Evolutionary conservation across 1,140 invertebrate genomes (phyloP), one percentile per base, ranked within the genome.

Genomic region (Sitophilus oryzae): DNA sequence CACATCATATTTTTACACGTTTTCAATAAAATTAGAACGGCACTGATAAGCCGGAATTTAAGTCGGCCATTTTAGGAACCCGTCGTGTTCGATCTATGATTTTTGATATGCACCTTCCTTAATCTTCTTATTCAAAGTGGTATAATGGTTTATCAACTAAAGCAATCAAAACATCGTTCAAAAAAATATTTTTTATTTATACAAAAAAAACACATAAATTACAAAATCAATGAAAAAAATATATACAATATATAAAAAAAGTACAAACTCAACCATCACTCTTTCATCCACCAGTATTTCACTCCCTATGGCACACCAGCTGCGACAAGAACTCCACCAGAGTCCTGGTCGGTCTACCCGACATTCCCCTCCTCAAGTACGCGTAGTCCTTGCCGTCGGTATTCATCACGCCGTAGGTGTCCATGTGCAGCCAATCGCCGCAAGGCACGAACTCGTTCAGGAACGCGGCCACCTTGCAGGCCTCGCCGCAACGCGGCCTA

Each of bases 401-500:
- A 16, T 72, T 45, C 71, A 77, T 81, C 71, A 84, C 82, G 0
- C 84, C 83, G 59, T 82, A 81, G 20, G 83, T 86, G 68, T 87
- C 85, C 38, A 87, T 62, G 71, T 88, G 85, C 53, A 85, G 57
- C 83, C 84, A 87, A 59, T 76, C 73, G 23, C 72, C 68, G 62
- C 76, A 76, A 0, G 76, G 78, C 2, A 85, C 77, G 75, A 86
- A 86, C 73, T 87, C 84, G 66, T 72, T 77, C 1, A 88, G 69
- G 68, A 88, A 88, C 2, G 84, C 83, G 11, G 85, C 85, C 20
- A 83, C 85, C 41, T 79, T 79, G 65, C 83, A 85, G 14, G 80
- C 73, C 38, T 80, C 81, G 45, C 75, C 75, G 19, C 70, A 67
- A 64, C 69, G 50, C 9, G 59, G 56, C 30, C 38, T 43, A 8